These are phyloP conservation scores for Drosophila setifemur DNA, from an alignment of 1,140 invertebrate genomes.

Conservation along the genomic window DNA sequence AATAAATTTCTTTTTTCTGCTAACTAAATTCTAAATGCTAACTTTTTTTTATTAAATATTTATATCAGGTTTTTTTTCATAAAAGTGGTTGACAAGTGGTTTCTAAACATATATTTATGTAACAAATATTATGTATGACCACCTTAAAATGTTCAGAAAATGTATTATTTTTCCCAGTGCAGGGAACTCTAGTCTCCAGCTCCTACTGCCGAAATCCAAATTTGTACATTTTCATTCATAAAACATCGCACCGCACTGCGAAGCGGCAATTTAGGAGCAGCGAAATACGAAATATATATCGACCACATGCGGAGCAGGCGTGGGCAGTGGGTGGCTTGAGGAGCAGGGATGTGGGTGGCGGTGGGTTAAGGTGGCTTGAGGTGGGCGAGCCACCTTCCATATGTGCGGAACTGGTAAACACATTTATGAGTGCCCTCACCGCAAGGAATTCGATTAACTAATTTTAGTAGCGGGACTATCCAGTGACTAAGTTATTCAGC, in stretches of 20 bases:
- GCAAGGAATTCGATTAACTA: conserved; percentile 12
- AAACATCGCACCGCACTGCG: conserved; percentile 21
- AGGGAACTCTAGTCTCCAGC: conserved; percentile 3
- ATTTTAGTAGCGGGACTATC: no score
- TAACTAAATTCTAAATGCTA: no score
- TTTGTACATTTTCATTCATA: conserved; percentile 70
- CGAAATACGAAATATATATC: background rate
- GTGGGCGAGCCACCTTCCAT: conserved; percentile 11
- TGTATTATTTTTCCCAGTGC: background rate
- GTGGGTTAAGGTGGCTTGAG: background rate
- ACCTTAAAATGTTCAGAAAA: background rate
- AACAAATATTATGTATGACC: background rate
- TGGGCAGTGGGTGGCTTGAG: conserved; percentile 14
- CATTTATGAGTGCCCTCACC: conserved; percentile 20
- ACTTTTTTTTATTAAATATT: no score
- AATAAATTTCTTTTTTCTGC: no score
- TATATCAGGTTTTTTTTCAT: no score
- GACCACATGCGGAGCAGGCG: conserved; percentile 30
- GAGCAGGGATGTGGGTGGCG: background rate
- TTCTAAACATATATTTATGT: no score
- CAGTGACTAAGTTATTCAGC: conserved; percentile 13
- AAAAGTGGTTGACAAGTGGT: no score
- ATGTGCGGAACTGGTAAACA: conserved; percentile 34
- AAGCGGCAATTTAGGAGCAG: background rate
- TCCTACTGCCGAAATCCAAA: conserved; percentile 38